Conservation (phyloP, 2,888 invertebrate genomes). For the Petrophora chlorosata region DNA sequence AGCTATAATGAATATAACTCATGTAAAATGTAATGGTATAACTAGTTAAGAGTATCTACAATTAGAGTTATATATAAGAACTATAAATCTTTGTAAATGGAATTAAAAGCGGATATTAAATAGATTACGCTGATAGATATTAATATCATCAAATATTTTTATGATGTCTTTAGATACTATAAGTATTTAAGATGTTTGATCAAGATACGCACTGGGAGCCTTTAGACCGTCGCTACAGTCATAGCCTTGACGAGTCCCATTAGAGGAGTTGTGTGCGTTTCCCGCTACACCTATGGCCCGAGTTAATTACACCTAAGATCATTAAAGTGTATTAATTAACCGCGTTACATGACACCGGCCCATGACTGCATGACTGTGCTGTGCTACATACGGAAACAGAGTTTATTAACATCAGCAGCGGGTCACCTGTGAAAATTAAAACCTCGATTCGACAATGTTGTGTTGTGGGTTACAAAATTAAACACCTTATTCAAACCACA, state of each 20-base stretch:
- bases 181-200: conserved; percentile 6
- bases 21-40: too few species aligned
- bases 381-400: conserved; percentile 45
- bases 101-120: neutral
- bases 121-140: too few species aligned
- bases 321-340: conserved; percentile 44
- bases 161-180: conserved; percentile 10
- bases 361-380: conserved; percentile 23
- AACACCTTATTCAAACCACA: conserved; percentile 60
- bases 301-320: conserved; percentile 35
- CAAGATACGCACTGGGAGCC: neutral
- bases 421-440: conserved; percentile 55
- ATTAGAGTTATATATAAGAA: too few species aligned
- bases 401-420: conserved; percentile 42
- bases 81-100: neutral
- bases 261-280: too few species aligned
- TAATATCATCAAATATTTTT: conserved; percentile 4
- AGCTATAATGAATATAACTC: too few species aligned
- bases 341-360: conserved; percentile 43
- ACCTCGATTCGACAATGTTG: conserved; percentile 50
- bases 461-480: conserved; percentile 58
- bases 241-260: too few species aligned
- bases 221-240: too few species aligned
- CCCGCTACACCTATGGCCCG: conserved; percentile 17
- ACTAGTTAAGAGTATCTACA: too few species aligned